These are phyloP conservation scores for Drosophila aff. DNA, from an alignment of 1,140 invertebrate species.

Conservation along the genomic window DNA sequence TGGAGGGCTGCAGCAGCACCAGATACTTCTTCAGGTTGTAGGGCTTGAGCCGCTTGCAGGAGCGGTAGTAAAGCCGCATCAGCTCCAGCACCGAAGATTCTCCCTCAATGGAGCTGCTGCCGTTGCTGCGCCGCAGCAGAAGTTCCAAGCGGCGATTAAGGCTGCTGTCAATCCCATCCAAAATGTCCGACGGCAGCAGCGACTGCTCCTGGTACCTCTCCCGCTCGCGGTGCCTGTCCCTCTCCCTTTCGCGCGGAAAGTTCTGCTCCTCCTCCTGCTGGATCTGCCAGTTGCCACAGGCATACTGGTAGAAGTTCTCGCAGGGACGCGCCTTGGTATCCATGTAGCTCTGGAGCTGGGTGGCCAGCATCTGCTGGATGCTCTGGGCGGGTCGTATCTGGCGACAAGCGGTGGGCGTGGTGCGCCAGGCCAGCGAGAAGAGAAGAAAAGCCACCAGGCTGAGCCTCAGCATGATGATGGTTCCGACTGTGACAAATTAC, in stretches of 20 bases:
- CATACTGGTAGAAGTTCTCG: conserved; percentile 82
- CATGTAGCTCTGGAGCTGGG: conserved; percentile 78
- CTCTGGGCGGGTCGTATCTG: conserved; percentile 57
- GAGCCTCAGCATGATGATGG: conserved; percentile 77
- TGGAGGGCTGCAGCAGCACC: conserved; percentile 58
- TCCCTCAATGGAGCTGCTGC: conserved; percentile 44
- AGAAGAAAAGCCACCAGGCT: conserved; percentile 71
- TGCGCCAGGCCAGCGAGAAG: conserved; percentile 73
- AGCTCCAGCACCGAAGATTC: conserved; percentile 39
- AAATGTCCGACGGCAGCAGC: conserved; percentile 67
- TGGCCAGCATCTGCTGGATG: conserved; percentile 71
- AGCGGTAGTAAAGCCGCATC: conserved; percentile 70
- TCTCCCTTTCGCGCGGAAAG: conserved; percentile 38
- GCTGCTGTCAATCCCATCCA: conserved; percentile 61
- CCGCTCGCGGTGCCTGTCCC: conserved; percentile 19
- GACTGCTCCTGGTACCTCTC: conserved; percentile 32
- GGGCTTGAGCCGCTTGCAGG: conserved; percentile 78
- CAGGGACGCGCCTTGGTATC: conserved; percentile 69
- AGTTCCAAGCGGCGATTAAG: conserved; percentile 69
- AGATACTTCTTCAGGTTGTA: conserved; percentile 83
- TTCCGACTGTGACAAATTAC: conserved; percentile 42
- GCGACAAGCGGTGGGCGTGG: conserved; percentile 77
- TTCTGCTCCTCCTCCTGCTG: conserved; percentile 63
- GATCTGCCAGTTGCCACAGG: conserved; percentile 79
- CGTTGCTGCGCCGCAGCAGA: conserved; percentile 44